Percentiles rank a stretch among this genome's conserved stretches.
Evolutionary conservation across 2,888 invertebrate species (phyloP).

Genomic region (Ophioninae sp.): DNA sequence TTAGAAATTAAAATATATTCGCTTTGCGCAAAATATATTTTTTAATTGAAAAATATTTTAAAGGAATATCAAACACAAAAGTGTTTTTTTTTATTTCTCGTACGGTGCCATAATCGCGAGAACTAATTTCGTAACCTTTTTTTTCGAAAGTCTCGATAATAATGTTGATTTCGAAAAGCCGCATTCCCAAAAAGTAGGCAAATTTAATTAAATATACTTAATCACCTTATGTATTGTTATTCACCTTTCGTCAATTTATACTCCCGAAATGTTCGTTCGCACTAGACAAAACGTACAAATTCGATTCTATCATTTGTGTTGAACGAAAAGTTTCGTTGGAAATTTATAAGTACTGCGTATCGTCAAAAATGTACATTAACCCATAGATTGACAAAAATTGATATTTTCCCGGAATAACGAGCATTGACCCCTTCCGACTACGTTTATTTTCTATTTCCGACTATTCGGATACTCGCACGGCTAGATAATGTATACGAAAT

Average conservation of each 20-base stretch:
- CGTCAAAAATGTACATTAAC: not conserved
- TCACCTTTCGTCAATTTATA: not conserved
- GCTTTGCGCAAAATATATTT: too few relatives aligned
- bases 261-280: not conserved
- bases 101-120: too few relatives aligned
- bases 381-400: not conserved
- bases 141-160: not conserved
- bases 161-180: not conserved
- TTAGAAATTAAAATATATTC: too few relatives aligned
- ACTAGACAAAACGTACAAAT: too few relatives aligned
- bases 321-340: too few relatives aligned
- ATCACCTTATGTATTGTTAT: not conserved
- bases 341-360: not conserved
- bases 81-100: too few relatives aligned
- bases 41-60: too few relatives aligned
- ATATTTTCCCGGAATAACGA: not conserved
- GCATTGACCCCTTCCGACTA: not conserved
- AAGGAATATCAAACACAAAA: too few relatives aligned
- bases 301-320: too few relatives aligned
- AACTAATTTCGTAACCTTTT: too few relatives aligned
- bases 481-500: conserved; percentile 50
- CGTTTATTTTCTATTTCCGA: conserved; percentile 12
- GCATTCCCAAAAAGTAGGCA: not conserved
- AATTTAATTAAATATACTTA: not conserved
- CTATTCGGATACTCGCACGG: conserved; percentile 42